These are phyloP conservation scores for Callithrix jacchus DNA, from an alignment of 2,113 vertebrate genomes.

Conservation along the genomic window DNA sequence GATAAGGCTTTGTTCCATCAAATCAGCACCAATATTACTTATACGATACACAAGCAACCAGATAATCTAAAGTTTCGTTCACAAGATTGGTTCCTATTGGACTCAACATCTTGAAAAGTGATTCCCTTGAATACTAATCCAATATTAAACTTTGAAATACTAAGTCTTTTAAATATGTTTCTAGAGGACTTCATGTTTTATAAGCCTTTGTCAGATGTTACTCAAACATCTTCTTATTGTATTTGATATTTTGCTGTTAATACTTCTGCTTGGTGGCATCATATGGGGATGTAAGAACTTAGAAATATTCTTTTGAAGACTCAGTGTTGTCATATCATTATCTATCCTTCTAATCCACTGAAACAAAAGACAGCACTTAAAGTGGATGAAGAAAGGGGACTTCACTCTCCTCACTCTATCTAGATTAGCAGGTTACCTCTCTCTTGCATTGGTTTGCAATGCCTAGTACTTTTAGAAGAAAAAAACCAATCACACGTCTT, in stretches of 20 bases:
- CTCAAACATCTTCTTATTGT: conserved; percentile 51
- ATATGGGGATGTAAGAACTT: background rate
- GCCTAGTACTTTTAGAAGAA: background rate
- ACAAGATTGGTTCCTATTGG: background rate
- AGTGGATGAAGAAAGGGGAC: background rate
- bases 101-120: conserved; percentile 30
- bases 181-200: conserved; percentile 37
- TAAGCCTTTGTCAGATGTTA: conserved; percentile 51
- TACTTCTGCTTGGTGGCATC: background rate
- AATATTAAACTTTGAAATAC: conserved; percentile 51
- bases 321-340: background rate
- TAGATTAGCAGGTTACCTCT: background rate
- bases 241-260: conserved; percentile 48
- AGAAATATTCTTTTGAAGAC: conserved; percentile 4
- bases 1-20: background rate
- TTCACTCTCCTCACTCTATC: background rate
- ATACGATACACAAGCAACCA: background rate
- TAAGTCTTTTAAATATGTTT: conserved; percentile 53
- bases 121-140: conserved; percentile 56
- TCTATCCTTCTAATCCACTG: background rate
- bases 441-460: background rate
- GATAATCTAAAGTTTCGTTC: conserved; percentile 8
- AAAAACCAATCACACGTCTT: background rate
- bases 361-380: background rate
- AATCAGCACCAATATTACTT: background rate